phyloP scores from a whole-genome alignment of 2,797 vertebrate genomes.

The Schizothorax lantsangensis region DNA sequence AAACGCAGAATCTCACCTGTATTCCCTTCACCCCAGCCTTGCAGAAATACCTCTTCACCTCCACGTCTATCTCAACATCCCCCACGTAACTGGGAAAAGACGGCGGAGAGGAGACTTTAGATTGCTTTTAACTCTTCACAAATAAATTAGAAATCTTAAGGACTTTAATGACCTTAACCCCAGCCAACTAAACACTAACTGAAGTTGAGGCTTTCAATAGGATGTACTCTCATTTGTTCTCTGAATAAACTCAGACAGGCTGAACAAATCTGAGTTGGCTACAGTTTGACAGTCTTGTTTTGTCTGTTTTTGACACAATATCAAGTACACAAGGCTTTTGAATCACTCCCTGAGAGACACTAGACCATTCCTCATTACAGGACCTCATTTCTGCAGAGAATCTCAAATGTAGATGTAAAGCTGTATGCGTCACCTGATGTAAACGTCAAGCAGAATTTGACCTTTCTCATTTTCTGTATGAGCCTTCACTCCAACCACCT shows the following conservation, averaged over 20 bases:
- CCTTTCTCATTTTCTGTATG: conserved; percentile 87
- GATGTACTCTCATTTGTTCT: neutral
- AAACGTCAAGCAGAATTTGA: conserved; percentile 91
- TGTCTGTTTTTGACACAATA: conserved; percentile 4
- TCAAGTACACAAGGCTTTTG: neutral
- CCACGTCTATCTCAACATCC: conserved; percentile 90
- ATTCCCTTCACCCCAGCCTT: conserved; percentile 94
- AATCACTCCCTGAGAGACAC: conserved; percentile 7
- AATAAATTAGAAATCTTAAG: neutral
- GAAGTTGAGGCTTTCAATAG: neutral
- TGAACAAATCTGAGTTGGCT: neutral
- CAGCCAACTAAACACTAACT: neutral
- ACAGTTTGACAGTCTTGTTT: neutral
- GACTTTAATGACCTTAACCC: neutral
- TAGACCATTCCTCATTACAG: neutral
- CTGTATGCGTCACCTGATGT: conserved; percentile 83
- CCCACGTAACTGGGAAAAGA: conserved; percentile 85
- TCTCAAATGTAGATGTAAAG: neutral
- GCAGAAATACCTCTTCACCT: conserved; percentile 95
- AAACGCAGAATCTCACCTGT: conserved; percentile 77
- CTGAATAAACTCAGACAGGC: neutral
- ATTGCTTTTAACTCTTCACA: neutral
- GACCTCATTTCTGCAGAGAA: neutral
- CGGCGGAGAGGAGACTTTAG: neutral
- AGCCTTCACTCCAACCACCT: conserved; percentile 89